These are phyloP conservation scores for Chaunax sp. DNA, from an alignment of 2,797 vertebrate species.

Conservation along the genomic window DNA sequence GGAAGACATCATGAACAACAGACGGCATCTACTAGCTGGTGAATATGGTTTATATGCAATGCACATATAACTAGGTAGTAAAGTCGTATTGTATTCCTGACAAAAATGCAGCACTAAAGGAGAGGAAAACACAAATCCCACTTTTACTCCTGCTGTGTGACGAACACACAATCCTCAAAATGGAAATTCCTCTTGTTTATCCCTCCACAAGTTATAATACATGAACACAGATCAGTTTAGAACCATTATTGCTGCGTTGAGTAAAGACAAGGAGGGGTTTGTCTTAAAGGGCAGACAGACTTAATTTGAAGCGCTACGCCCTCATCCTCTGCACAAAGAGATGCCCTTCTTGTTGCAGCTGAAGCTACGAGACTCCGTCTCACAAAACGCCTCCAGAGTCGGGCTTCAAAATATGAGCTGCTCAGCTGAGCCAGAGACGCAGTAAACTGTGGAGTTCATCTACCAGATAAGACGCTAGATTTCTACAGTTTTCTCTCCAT, in stretches of 20 bases:
- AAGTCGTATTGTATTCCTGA: no score
- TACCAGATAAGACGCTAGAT: no score
- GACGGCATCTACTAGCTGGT: no score
- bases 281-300: conserved; percentile 20
- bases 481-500: no score
- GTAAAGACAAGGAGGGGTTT: conserved; percentile 22
- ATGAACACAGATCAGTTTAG: conserved; percentile 28
- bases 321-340: conserved; percentile 17
- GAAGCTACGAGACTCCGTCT: not conserved
- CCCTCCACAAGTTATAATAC: not conserved
- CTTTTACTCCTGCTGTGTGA: not conserved
- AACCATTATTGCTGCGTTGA: not conserved
- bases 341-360: not conserved
- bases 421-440: no score
- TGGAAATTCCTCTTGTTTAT: conserved; percentile 19
- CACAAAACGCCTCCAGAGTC: no score
- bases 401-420: no score
- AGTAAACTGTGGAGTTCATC: no score
- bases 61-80: no score
- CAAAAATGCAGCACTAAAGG: not conserved
- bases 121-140: not conserved
- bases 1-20: no score
- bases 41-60: no score
- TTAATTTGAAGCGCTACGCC: conserved; percentile 24
- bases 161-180: conserved; percentile 8